Base-by-base conservation (phyloP, 2,797 vertebrate species). In the Notamacropus eugenii region DNA sequence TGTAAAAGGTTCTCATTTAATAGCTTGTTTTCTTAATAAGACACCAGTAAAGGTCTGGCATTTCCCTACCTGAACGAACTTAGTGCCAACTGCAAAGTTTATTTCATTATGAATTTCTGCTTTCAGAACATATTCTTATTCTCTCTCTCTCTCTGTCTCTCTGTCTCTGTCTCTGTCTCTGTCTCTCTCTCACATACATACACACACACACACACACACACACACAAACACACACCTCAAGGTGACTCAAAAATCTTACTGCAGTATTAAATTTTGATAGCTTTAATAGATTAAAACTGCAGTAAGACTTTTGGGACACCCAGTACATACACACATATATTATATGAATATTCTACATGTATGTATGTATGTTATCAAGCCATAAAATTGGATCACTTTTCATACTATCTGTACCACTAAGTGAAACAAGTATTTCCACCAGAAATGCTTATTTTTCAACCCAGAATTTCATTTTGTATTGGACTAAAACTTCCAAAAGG, bases 401-500 rank as follows among this genome's bases (percentile, higher is more conserved):
- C 90, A 19, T 9, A 90, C 95, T 97, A 96, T 94, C 97, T 97
- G 59, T 96, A 95, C 55, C 50, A 55, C 40, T 0, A 0, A 96
- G 92, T 95, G 94, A 96, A 96, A 97, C 94, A 95, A 96, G 59
- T 59, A 34, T 62, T 97, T 98, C 92, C 3, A 46, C 95, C 91
- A 82, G 93, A 97, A 98, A 56, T 94, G 95, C 92, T 90, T 92
- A 59, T 96, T 96, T 96, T 97, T 92, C 93, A 91, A 28, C 58
- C 94, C 93, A 97, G 96, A 98, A 90, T 95, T 95, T 24, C 97
- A 97, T 97, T 98, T 97, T 97, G 97, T 97, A 97, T 97, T 98
- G 97, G 96, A 98, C 0, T 97, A 93, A 97, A 98, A 96, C 95
- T 46, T 95, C 90, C 55, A 93, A 95, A 97, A 96, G 97, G 97